phyloP scores from a whole-genome alignment of 1,140 invertebrate species.

The Drosophila trapezifrons region DNA sequence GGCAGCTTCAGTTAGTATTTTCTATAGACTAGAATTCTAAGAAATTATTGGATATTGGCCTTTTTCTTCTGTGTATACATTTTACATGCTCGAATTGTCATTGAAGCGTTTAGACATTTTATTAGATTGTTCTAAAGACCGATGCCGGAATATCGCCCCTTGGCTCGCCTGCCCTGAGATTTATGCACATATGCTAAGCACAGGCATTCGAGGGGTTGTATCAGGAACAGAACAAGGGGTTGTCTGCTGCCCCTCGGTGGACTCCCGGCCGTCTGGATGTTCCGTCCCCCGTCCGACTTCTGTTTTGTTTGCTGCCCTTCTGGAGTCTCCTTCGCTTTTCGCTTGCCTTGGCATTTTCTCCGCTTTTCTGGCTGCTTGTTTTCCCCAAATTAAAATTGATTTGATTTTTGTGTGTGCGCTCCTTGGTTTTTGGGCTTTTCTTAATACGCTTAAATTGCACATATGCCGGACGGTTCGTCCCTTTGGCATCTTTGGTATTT shows the following conservation, averaged over 20 bases:
- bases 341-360: constrained; percentile 71
- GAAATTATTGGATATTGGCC: background rate
- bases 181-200: constrained; percentile 82
- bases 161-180: constrained; percentile 57
- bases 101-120: constrained; percentile 83
- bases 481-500: constrained; percentile 55
- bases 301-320: constrained; percentile 24
- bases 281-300: constrained; percentile 10
- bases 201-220: constrained; percentile 60
- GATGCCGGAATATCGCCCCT: constrained; percentile 53
- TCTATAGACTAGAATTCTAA: background rate
- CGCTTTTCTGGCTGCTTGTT: constrained; percentile 55
- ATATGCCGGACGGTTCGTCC: constrained; percentile 44
- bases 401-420: constrained; percentile 70
- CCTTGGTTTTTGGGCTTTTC: constrained; percentile 22
- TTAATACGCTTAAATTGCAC: constrained; percentile 67
- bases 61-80: constrained; percentile 20
- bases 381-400: constrained; percentile 80
- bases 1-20: background rate
- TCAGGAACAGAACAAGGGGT: constrained; percentile 53
- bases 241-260: constrained; percentile 26
- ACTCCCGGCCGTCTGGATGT: constrained; percentile 29
- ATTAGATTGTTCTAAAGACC: constrained; percentile 77
- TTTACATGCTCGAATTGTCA: constrained; percentile 82
- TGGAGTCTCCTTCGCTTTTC: constrained; percentile 34